Percentiles rank a stretch among this genome's conserved stretches.
phyloP scores from a whole-genome alignment of 2,888 invertebrate species.

The Drosophila quasianomalipes region DNA sequence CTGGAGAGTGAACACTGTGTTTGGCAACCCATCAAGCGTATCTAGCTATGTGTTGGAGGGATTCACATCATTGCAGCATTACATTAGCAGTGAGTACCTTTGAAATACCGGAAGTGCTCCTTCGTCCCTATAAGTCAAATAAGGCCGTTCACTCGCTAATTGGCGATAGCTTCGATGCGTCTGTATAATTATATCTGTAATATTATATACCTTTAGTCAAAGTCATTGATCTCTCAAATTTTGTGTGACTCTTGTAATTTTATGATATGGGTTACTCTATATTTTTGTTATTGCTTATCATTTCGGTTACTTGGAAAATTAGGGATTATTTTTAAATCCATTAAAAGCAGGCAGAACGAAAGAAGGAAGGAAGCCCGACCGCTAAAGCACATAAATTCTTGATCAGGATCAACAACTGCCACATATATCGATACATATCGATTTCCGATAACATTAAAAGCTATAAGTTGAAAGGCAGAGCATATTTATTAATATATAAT shows the following conservation, averaged over 20 bases:
- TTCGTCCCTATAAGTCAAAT: constrained; percentile 89
- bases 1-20: constrained; percentile 69
- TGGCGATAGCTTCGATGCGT: constrained; percentile 88
- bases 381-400: background rate
- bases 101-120: constrained; percentile 55
- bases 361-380: background rate
- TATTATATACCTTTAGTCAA: too few relatives aligned
- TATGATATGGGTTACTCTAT: too few relatives aligned
- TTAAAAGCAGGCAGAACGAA: background rate
- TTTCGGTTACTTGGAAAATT: background rate
- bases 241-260: background rate
- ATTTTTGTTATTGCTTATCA: too few relatives aligned
- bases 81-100: constrained; percentile 85
- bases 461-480: background rate
- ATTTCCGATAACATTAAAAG: background rate
- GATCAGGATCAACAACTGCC: background rate
- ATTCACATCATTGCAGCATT: constrained; percentile 88
- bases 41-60: constrained; percentile 88
- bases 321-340: background rate
- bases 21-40: constrained; percentile 86
- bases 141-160: constrained; percentile 88
- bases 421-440: background rate
- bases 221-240: background rate
- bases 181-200: constrained; percentile 87
- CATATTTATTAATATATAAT: background rate